Conservation (phyloP, 2,113 vertebrate genomes). For the Percopsis transmontana region DNA sequence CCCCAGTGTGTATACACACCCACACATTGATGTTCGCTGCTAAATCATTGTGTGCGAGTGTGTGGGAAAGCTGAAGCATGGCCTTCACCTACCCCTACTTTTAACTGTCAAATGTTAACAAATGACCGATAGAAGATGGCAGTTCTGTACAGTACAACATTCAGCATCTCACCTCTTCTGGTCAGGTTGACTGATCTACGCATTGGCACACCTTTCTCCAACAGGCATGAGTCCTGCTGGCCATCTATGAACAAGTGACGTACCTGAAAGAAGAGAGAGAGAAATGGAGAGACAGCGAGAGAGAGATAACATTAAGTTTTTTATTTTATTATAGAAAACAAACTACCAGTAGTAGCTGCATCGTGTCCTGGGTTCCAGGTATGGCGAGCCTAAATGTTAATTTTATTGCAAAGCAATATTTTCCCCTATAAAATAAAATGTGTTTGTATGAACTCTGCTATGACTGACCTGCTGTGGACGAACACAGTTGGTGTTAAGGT, state of each 20-base stretch:
- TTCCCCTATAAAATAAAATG: not conserved
- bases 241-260: constrained; percentile 86
- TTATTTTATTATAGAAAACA: too few species aligned
- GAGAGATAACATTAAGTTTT: too few species aligned
- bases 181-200: constrained; percentile 82
- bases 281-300: not conserved
- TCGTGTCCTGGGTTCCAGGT: too few species aligned
- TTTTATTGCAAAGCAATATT: too few species aligned
- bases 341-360: too few species aligned
- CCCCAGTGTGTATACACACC: too few species aligned
- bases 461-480: constrained; percentile 88
- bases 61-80: too few species aligned
- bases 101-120: not conserved
- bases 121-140: not conserved
- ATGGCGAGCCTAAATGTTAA: too few species aligned
- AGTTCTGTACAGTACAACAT: not conserved
- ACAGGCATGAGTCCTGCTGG: constrained; percentile 73
- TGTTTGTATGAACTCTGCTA: not conserved
- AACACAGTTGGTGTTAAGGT: constrained; percentile 90
- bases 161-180: constrained; percentile 77
- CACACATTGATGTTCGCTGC: too few species aligned
- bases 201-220: constrained; percentile 75
- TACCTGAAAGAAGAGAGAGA: constrained; percentile 74
- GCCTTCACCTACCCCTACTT: not conserved
- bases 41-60: too few species aligned